Conservation (phyloP, 1,140 invertebrate species). For the Melipona quadrifasciata region DNA sequence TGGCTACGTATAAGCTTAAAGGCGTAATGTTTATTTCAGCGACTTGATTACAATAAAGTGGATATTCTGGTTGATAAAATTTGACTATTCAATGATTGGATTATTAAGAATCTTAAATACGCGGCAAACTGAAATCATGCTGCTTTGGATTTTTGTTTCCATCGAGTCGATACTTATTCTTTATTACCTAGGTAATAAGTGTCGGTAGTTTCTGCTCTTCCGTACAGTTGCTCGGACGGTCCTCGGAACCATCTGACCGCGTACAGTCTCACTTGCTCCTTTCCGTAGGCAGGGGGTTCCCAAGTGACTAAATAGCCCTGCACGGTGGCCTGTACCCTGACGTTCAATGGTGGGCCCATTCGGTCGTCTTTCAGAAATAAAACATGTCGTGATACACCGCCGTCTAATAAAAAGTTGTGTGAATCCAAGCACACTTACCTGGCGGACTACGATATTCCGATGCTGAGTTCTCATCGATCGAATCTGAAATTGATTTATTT, state of each 20-base stretch:
- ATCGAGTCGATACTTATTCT: too few relatives aligned
- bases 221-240: slow-evolving; percentile 83
- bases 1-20: too few relatives aligned
- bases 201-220: slow-evolving; percentile 84
- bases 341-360: slow-evolving; percentile 85
- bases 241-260: slow-evolving; percentile 85
- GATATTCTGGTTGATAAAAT: too few relatives aligned
- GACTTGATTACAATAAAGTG: too few relatives aligned
- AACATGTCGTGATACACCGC: background rate
- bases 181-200: slow-evolving; percentile 83
- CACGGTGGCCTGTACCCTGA: slow-evolving; percentile 83
- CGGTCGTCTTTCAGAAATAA: slow-evolving; percentile 67
- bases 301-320: slow-evolving; percentile 89
- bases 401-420: too few relatives aligned
- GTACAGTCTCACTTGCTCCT: slow-evolving; percentile 83
- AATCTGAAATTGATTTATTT: slow-evolving; percentile 55
- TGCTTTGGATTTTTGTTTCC: too few relatives aligned
- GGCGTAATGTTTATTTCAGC: too few relatives aligned
- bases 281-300: slow-evolving; percentile 85
- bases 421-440: slow-evolving; percentile 48
- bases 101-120: too few relatives aligned
- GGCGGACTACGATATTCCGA: slow-evolving; percentile 72
- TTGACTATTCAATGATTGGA: too few relatives aligned
- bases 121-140: background rate
- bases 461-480: slow-evolving; percentile 71